Base-by-base conservation (phyloP, 2,888 invertebrate genomes). In the Crepidodera aurea region DNA sequence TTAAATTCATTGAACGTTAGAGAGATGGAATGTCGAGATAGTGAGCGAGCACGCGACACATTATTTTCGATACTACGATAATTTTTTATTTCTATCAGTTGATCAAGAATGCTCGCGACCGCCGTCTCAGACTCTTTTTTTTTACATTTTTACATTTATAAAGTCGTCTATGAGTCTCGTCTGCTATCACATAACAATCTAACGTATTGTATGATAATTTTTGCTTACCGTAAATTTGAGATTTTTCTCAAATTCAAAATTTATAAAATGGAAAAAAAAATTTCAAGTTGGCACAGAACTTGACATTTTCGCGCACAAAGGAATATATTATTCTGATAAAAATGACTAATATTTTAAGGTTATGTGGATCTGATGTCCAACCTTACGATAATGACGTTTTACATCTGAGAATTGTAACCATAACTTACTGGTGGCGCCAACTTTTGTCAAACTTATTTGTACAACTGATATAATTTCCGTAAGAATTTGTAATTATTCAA, bases 101-200 rank as follows among this genome's bases (percentile, higher is more conserved):
- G 46, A 56, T 46, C 56, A 46, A 18, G 56, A 56, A 56, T 56
- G 56, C 34, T 22, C 55, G 55, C 44, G 16, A 29, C 55, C 32
- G 51, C 51, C 29, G 10, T 18, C 42, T 13, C 19, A 8, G 19
- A n/a, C 2, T n/a, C 13, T 44, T 25, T n/a, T 19, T 12, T 44
- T 25, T 44, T 44, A 44, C 48, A 54, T 46, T 59, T 27, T 8
- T 37, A 54, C 66, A 62, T 65, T 66, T 70, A 70, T 70, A 70
- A 68, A 70, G 68, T 70, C 67, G 68, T 68, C 67, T 62, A 60
- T 62, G 53, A 65, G 66, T 66, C 64, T 66, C 67, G 60, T 19
- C 46, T 16, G 18, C 15, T 56, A 46, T 56, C 56, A 19, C 8
- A 12, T 19, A 46, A 1, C 16, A 34, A 56, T 56, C 56, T 56